phyloP scores from a whole-genome alignment of 2,113 vertebrate genomes.

The Halichoerus grypus region DNA sequence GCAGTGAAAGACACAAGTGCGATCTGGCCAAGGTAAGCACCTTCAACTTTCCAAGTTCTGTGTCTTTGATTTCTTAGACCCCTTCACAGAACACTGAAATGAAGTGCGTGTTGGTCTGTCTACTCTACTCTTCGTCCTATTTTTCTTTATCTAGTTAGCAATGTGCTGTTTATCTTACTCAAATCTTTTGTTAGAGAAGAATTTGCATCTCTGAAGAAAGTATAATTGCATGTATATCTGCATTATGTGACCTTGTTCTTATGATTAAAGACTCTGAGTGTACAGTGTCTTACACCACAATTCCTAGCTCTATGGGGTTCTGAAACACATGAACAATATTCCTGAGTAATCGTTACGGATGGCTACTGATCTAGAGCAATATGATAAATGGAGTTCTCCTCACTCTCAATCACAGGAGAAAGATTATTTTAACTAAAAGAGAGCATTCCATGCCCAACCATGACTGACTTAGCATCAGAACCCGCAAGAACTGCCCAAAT shows the following conservation, averaged over 20 bases:
- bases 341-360: neutral
- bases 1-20: neutral
- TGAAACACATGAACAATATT: neutral
- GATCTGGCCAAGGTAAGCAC: neutral
- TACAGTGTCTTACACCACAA: neutral
- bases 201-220: neutral
- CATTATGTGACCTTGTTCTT: neutral
- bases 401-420: neutral
- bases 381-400: neutral
- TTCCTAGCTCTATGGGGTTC: neutral
- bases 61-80: neutral
- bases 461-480: neutral
- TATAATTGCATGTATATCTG: neutral
- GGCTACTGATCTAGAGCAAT: neutral
- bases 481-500: neutral
- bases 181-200: neutral
- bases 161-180: neutral
- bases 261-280: neutral
- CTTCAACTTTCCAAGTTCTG: neutral
- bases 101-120: neutral
- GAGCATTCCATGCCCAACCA: neutral
- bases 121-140: neutral
- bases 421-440: neutral
- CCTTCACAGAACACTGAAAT: neutral
- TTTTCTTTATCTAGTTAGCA: slow-evolving; percentile 3